These are phyloP conservation scores for Acanthochromis polyacanthus DNA, from an alignment of 2,113 vertebrate genomes.

Conservation along the genomic window DNA sequence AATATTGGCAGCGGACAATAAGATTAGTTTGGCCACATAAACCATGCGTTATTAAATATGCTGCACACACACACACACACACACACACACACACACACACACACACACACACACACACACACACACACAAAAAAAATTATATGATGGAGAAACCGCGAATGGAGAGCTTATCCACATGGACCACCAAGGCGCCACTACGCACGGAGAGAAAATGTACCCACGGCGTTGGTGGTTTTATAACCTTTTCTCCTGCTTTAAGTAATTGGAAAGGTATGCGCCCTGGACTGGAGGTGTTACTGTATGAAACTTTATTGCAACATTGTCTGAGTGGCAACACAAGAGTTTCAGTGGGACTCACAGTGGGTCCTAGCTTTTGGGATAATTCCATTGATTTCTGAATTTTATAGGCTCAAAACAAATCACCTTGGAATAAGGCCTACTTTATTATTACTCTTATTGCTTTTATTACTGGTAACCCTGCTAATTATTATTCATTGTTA, in stretches of 20 bases:
- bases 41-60: constrained; percentile 55
- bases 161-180: constrained; percentile 63
- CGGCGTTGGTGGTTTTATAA: constrained; percentile 20
- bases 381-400: no score
- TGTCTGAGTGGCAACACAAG: background rate
- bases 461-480: background rate
- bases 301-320: constrained; percentile 11
- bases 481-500: background rate
- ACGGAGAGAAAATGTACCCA: constrained; percentile 39
- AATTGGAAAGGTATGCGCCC: constrained; percentile 29
- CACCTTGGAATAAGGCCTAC: background rate
- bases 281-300: constrained; percentile 28
- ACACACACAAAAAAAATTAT: constrained; percentile 17
- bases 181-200: constrained; percentile 64
- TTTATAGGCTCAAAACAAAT: background rate
- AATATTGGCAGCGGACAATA: constrained; percentile 9
- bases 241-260: constrained; percentile 28
- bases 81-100: no score
- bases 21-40: constrained; percentile 28
- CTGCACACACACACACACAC: background rate
- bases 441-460: background rate
- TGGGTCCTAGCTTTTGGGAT: background rate
- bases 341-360: background rate
- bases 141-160: constrained; percentile 62
- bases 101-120: no score